phyloP scores from a whole-genome alignment of 2,797 vertebrate species.

The Anguilla anguilla region DNA sequence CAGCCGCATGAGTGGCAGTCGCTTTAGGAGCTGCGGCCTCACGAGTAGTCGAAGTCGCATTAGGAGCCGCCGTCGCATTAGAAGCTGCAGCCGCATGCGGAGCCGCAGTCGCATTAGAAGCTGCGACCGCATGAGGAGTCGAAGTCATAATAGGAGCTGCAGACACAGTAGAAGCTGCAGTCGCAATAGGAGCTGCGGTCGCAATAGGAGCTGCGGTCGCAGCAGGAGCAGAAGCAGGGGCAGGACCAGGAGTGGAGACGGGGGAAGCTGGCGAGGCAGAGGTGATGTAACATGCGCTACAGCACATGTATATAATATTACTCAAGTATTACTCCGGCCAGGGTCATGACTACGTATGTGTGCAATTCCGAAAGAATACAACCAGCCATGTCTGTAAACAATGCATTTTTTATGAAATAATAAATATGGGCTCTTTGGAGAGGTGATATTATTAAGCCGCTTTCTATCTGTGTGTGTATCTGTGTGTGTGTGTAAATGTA shows the following conservation, averaged over 20 bases:
- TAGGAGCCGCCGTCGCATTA: background rate
- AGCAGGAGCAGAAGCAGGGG: slow-evolving; percentile 80
- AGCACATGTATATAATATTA: background rate
- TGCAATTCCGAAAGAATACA: slow-evolving; percentile 36
- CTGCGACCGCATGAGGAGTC: background rate
- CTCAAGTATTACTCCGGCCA: background rate
- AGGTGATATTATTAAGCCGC: no score
- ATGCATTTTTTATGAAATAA: no score
- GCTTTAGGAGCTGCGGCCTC: background rate
- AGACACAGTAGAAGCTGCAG: no score
- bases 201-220: slow-evolving; percentile 55
- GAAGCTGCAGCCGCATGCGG: background rate
- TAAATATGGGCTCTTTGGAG: no score
- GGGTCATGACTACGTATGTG: no score
- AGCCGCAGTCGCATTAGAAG: background rate
- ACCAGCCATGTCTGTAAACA: background rate
- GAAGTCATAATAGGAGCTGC: background rate
- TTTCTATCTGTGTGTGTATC: no score
- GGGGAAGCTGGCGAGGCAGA: slow-evolving; percentile 65
- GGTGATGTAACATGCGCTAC: slow-evolving; percentile 51
- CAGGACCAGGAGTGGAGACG: slow-evolving; percentile 85
- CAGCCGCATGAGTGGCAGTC: background rate
- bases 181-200: background rate
- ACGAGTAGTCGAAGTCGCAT: no score
- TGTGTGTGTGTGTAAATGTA: background rate